Evolutionary conservation across 2,888 invertebrate genomes (phyloP), one percentile per base, ranked within the genome.

Genomic region (Copidosoma aretas): DNA sequence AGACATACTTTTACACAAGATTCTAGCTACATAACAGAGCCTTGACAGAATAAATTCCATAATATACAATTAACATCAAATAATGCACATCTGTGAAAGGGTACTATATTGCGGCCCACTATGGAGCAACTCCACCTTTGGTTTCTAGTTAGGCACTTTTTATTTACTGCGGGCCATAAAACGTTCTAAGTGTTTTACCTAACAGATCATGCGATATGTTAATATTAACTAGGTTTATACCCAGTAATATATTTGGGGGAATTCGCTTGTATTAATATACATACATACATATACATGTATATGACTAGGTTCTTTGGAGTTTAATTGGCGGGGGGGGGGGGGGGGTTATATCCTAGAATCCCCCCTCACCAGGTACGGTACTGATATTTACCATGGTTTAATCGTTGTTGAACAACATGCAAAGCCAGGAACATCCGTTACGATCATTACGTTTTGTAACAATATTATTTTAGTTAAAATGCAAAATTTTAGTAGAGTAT

Each of bases 161-260:
- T 4, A 60, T 25, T n/a, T 60, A 25, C 51, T 60, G 0, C n/a
- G 49, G n/a, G 60, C 60, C n/a, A 60, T 60, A 3, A 60, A 60
- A 51, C 25, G 49, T 60, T 17, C 60, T 24, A 49, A 25, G 14
- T n/a, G n/a, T n/a, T n/a, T n/a, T n/a, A n/a, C n/a, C n/a, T n/a
- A n/a, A n/a, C n/a, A 51, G 51, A 60, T 60, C 10, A 19, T 51
- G 24, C 17, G 51, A 10, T 60, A n/a, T n/a, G 14, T 60, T n/a
- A 25, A 25, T 2, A 12, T 60, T n/a, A 56, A 32, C n/a, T n/a
- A n/a, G n/a, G n/a, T n/a, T n/a, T n/a, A n/a, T n/a, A n/a, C n/a
- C n/a, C n/a, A n/a, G n/a, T n/a, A n/a, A n/a, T n/a, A n/a, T n/a
- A n/a, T n/a, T n/a, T n/a, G n/a, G n/a, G n/a, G n/a, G n/a, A n/a